Conservation (phyloP, 2,888 invertebrate genomes). For the Bellardia pandia region DNA sequence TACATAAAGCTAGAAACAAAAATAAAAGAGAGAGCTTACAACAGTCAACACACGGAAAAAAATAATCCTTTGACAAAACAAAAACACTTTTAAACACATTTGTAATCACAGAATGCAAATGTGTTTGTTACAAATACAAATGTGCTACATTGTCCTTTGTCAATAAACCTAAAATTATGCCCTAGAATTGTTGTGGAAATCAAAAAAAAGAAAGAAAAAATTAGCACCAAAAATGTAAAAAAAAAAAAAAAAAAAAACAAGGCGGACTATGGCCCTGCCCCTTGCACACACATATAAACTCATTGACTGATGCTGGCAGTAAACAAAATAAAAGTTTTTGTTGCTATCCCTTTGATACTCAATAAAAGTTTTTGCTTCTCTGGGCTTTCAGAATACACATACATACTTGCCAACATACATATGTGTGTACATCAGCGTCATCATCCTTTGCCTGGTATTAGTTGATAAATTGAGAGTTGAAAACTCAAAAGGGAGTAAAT, state of each 20-base stretch:
- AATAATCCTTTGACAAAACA: constrained; percentile 39
- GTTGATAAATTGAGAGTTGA: constrained; percentile 42
- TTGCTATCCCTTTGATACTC: constrained; percentile 48
- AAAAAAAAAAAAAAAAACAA: not conserved
- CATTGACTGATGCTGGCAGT: not conserved
- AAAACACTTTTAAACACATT: constrained; percentile 8
- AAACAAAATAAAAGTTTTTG: constrained; percentile 36
- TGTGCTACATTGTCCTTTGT: constrained; percentile 50
- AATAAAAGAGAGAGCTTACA: not conserved
- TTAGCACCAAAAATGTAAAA: constrained; percentile 18
- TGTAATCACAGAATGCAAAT: not conserved
- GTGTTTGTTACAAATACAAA: not conserved
- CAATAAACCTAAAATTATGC: constrained; percentile 70
- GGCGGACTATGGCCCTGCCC: not conserved
- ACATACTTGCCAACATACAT: not conserved
- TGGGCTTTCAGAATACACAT: not conserved
- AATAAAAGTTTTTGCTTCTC: constrained; percentile 29
- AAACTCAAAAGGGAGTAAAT: constrained; percentile 54
- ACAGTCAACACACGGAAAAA: constrained; percentile 21
- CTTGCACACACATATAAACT: constrained; percentile 24
- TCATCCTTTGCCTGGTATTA: constrained; percentile 25
- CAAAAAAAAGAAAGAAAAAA: constrained; percentile 36
- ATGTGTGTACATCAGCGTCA: not conserved
- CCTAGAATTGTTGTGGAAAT: constrained; percentile 50
- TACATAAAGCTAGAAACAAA: constrained; percentile 26